Evolutionary conservation across 1,140 invertebrate species (phyloP).

Genomic region (Penaeus japonicus): DNA sequence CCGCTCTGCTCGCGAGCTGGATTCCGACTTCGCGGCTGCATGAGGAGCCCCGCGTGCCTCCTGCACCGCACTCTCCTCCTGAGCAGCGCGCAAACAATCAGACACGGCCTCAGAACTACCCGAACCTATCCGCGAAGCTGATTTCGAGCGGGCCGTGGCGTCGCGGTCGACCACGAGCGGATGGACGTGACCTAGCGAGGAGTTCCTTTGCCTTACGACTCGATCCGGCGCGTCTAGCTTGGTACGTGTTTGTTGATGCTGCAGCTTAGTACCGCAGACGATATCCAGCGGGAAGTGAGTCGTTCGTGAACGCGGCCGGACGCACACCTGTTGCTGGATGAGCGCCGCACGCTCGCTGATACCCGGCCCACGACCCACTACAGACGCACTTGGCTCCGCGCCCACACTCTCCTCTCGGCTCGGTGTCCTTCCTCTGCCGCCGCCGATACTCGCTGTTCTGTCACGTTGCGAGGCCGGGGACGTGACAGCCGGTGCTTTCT

Average conservation of each 20-base stretch:
- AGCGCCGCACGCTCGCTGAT: slow-evolving; percentile 26
- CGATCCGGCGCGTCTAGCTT: neutral
- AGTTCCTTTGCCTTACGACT: neutral
- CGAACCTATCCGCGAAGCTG: slow-evolving; percentile 13
- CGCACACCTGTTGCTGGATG: slow-evolving; percentile 2
- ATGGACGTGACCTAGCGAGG: slow-evolving; percentile 18
- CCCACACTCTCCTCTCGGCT: neutral
- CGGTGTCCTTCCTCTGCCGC: neutral
- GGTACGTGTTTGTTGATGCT: neutral
- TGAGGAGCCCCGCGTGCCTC: neutral
- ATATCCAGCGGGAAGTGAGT: slow-evolving; percentile 44
- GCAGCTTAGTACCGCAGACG: slow-evolving; percentile 31
- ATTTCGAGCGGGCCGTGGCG: slow-evolving; percentile 22
- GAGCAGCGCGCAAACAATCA: neutral
- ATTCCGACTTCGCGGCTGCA: neutral
- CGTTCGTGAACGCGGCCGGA: neutral
- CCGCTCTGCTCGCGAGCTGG: neutral
- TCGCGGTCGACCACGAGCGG: neutral
- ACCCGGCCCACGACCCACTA: neutral
- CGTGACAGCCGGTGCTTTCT: no score
- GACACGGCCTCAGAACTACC: neutral
- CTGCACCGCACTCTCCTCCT: neutral
- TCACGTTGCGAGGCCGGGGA: no score
- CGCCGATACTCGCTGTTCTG: no score
- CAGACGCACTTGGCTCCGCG: neutral